phyloP scores from a whole-genome alignment of 2,113 vertebrate species.

The Emydocephalus ijimae region DNA sequence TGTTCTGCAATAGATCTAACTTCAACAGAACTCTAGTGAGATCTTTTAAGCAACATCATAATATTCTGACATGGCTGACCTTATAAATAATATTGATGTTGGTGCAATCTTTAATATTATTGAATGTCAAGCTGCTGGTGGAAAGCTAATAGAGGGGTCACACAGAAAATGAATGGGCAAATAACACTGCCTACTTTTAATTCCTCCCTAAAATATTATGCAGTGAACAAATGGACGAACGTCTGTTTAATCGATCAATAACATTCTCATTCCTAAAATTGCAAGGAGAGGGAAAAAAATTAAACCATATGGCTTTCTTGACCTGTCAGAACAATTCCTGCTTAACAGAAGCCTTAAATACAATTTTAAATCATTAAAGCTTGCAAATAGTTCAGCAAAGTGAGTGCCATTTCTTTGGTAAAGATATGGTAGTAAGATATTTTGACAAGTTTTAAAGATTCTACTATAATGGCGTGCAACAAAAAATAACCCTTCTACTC shows the following conservation, averaged over 20 bases:
- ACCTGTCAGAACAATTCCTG: background rate
- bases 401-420: background rate
- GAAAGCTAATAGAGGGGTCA: slow-evolving; percentile 39
- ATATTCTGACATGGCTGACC: slow-evolving; percentile 56
- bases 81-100: slow-evolving; percentile 66
- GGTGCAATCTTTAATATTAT: slow-evolving; percentile 58
- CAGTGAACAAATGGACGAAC: background rate
- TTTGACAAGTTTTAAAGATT: background rate
- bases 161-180: slow-evolving; percentile 51
- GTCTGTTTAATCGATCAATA: slow-evolving; percentile 29
- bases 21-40: slow-evolving; percentile 31
- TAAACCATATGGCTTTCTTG: background rate
- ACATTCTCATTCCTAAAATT: slow-evolving; percentile 21
- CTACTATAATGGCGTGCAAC: background rate
- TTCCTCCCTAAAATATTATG: background rate
- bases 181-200: slow-evolving; percentile 18
- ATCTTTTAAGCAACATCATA: slow-evolving; percentile 59
- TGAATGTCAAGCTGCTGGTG: slow-evolving; percentile 59
- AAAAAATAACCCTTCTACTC: background rate
- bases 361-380: background rate
- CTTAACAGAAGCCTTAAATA: background rate
- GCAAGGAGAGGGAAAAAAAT: background rate
- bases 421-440: background rate
- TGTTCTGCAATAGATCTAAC: slow-evolving; percentile 45
- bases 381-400: background rate